Evolutionary conservation across 2,797 vertebrate species (phyloP).

Genomic region (Aldrovandia affinis): DNA sequence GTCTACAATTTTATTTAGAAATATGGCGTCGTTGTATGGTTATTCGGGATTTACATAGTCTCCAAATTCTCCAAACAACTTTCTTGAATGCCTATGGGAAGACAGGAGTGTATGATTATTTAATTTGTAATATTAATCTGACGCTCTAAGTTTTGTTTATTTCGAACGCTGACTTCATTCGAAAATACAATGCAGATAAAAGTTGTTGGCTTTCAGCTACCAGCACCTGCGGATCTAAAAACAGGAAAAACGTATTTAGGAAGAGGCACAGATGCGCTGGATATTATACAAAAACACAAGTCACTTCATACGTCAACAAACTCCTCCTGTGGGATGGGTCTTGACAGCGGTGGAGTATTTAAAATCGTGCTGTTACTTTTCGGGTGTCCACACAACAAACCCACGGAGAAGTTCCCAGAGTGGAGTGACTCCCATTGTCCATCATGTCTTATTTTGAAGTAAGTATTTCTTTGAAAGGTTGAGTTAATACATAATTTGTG

Average conservation of each 20-base stretch:
- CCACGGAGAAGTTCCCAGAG: neutral
- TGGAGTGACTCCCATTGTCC: slow-evolving; percentile 14
- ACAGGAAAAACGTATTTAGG: slow-evolving; percentile 27
- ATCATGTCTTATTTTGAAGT: slow-evolving; percentile 46
- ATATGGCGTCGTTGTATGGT: neutral
- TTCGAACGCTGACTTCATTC: neutral
- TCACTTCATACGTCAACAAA: neutral
- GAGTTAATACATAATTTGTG: neutral
- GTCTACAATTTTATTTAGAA: neutral
- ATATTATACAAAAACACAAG: neutral
- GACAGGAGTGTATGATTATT: neutral
- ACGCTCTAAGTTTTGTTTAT: neutral
- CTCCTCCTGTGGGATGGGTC: slow-evolving; percentile 39
- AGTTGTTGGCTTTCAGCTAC: neutral
- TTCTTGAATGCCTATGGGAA: neutral
- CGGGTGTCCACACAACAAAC: neutral
- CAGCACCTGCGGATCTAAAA: slow-evolving; percentile 24
- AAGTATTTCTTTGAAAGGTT: slow-evolving; percentile 34
- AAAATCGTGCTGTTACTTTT: slow-evolving; percentile 27
- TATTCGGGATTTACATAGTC: neutral
- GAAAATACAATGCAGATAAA: slow-evolving; percentile 2
- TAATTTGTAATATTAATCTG: neutral
- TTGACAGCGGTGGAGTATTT: slow-evolving; percentile 16
- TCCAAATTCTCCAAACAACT: neutral
- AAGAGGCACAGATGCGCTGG: neutral